Percentiles rank a stretch among this genome's conserved stretches.
Evolutionary conservation across 2,113 vertebrate genomes (phyloP).

Genomic region (Clarias gariepinus): DNA sequence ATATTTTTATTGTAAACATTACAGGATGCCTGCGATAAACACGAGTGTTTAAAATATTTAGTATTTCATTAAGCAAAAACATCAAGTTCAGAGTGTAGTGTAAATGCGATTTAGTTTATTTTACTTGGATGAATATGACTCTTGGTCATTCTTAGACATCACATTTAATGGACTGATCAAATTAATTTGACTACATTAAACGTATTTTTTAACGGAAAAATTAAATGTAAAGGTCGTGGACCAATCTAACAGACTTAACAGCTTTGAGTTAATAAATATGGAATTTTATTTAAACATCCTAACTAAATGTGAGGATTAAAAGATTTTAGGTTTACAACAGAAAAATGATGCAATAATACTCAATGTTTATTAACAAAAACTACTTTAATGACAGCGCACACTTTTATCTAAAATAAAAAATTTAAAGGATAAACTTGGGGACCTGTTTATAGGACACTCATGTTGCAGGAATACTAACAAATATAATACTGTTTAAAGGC

Average conservation of each 20-base stretch:
- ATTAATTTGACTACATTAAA: neutral
- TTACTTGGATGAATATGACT: too few species aligned
- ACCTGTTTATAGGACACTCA: neutral
- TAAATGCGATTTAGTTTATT: neutral
- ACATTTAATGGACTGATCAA: neutral
- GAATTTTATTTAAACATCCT: neutral
- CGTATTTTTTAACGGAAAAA: neutral
- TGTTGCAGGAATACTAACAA: neutral
- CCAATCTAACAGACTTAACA: neutral
- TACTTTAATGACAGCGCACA: neutral
- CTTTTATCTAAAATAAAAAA: neutral
- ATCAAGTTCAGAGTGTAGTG: neutral
- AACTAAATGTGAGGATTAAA: neutral
- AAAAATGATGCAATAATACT: neutral
- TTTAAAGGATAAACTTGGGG: neutral
- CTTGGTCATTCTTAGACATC: neutral
- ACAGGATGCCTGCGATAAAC: too few species aligned
- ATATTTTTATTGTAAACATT: neutral
- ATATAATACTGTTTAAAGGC: neutral
- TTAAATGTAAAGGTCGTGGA: neutral
- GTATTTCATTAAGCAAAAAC: neutral
- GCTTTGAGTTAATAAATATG: neutral
- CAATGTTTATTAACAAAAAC: neutral
- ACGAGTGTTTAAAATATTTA: neutral
- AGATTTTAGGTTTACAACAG: neutral